phyloP scores from a whole-genome alignment of 2,888 invertebrate species.

The Polyommatus icarus region DNA sequence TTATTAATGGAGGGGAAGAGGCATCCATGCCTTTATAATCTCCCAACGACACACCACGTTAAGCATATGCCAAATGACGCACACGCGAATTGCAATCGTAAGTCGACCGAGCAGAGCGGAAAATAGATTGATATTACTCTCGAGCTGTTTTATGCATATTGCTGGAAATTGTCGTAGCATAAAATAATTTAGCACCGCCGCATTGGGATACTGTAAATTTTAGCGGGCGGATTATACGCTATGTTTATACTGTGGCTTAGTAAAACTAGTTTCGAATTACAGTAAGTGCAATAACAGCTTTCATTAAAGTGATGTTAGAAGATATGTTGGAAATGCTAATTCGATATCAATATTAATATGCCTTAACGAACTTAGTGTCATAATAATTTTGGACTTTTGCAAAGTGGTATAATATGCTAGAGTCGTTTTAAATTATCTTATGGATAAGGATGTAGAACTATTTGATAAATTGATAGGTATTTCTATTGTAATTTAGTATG shows the following conservation, averaged over 20 bases:
- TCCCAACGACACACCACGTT: constrained; percentile 41
- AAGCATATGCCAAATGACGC: constrained; percentile 37
- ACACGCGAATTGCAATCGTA: constrained; percentile 40
- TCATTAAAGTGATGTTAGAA: constrained; percentile 48
- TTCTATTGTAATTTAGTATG: too few relatives aligned
- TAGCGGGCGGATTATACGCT: constrained; percentile 27
- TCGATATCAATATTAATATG: constrained; percentile 43
- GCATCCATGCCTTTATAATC: constrained; percentile 51
- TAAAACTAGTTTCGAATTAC: constrained; percentile 44
- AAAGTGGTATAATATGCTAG: not conserved
- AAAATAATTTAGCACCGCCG: constrained; percentile 18
- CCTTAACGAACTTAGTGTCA: constrained; percentile 35
- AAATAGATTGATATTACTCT: constrained; percentile 31
- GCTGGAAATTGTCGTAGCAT: constrained; percentile 35
- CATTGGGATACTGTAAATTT: constrained; percentile 35
- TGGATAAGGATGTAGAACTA: not conserved
- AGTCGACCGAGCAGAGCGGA: constrained; percentile 12
- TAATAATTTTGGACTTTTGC: not conserved
- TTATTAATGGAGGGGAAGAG: constrained; percentile 62
- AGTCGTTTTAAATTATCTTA: not conserved
- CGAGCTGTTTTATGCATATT: constrained; percentile 27
- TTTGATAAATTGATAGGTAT: too few relatives aligned
- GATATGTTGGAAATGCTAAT: constrained; percentile 44
- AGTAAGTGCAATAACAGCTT: constrained; percentile 47
- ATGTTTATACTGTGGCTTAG: constrained; percentile 42